phyloP scores from a whole-genome alignment of 2,113 vertebrate genomes.

The Turnix velox region DNA sequence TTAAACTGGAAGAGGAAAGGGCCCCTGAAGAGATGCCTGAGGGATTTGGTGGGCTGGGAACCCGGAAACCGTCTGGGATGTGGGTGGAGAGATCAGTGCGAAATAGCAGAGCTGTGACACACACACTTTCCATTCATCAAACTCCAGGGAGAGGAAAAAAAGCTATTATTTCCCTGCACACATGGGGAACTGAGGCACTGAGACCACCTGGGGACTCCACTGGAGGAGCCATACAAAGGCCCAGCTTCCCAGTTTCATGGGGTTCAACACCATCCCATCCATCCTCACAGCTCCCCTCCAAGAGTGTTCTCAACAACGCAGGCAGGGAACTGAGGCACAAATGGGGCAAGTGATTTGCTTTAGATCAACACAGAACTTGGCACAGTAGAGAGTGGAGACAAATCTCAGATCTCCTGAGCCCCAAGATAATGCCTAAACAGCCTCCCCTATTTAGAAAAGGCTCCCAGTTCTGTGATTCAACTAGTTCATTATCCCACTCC shows the following conservation, averaged over 20 bases:
- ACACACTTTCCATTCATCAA: slow-evolving; percentile 70
- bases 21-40: slow-evolving; percentile 70
- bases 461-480: slow-evolving; percentile 22
- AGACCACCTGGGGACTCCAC: slow-evolving; percentile 1
- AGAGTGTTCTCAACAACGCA: neutral
- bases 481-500: neutral
- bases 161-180: slow-evolving; percentile 8
- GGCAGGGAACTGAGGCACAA: neutral
- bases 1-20: slow-evolving; percentile 65
- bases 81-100: slow-evolving; percentile 60
- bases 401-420: slow-evolving; percentile 22
- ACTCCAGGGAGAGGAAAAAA: slow-evolving; percentile 34
- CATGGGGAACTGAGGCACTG: slow-evolving; percentile 55
- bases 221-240: neutral
- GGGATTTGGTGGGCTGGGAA: slow-evolving; percentile 71
- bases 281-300: neutral
- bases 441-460: neutral
- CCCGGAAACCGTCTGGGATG: slow-evolving; percentile 76
- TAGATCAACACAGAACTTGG: slow-evolving; percentile 28
- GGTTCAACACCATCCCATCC: neutral
- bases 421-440: neutral
- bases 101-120: slow-evolving; percentile 70
- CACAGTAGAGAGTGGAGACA: neutral
- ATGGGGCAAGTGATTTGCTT: neutral
- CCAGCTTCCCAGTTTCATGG: neutral